phyloP scores from a whole-genome alignment of 2,113 vertebrate genomes.

The Dromiciops gliroides region DNA sequence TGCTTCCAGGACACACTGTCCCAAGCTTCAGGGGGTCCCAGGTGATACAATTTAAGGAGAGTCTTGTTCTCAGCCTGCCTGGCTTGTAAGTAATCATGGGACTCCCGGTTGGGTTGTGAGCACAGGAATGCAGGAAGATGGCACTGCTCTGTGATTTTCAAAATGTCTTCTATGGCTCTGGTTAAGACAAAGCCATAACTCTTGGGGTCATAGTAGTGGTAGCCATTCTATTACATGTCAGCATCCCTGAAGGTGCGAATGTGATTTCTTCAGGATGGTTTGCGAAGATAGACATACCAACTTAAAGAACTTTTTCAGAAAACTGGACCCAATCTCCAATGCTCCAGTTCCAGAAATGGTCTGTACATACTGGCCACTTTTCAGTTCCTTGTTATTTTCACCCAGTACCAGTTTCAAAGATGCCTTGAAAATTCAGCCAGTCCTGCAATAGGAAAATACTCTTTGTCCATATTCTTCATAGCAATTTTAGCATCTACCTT shows the following conservation, averaged over 20 bases:
- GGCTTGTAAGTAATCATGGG: no score
- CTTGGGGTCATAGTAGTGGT: conserved; percentile 95
- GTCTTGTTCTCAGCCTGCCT: no score
- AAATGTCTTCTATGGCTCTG: conserved; percentile 95
- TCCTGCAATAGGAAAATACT: conserved; percentile 91
- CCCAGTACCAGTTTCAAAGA: conserved; percentile 93
- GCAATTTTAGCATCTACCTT: conserved; percentile 93
- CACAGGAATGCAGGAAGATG: conserved; percentile 94
- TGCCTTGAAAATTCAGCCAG: conserved; percentile 90
- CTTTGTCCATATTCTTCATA: conserved; percentile 93
- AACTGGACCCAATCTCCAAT: conserved; percentile 92
- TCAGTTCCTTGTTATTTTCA: conserved; percentile 89
- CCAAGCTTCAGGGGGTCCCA: no score
- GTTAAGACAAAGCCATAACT: conserved; percentile 96
- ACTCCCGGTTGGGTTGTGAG: no score
- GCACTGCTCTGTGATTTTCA: conserved; percentile 98
- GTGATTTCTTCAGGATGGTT: conserved; percentile 97
- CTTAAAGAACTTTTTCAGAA: conserved; percentile 95
- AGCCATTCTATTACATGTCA: conserved; percentile 93
- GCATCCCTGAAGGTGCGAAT: conserved; percentile 97
- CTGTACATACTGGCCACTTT: conserved; percentile 93
- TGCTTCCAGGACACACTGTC: no score
- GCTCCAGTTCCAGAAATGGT: conserved; percentile 98
- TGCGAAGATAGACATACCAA: conserved; percentile 93
- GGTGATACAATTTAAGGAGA: no score